Base-by-base conservation (phyloP, 2,797 vertebrate species). In the Notoglanidium macrostoma region DNA sequence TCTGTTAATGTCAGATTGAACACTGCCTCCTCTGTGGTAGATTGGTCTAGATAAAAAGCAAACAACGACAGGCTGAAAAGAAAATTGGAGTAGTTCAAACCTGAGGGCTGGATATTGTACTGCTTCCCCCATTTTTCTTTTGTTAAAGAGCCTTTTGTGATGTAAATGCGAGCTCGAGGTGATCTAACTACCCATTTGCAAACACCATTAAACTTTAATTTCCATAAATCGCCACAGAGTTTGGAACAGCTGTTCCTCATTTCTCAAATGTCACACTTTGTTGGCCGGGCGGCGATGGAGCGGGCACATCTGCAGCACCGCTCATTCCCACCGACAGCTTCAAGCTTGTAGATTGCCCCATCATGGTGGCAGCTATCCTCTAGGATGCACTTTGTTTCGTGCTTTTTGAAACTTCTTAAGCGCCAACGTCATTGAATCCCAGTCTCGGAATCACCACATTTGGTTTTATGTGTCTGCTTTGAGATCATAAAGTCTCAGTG, bases 1-100 rank as follows among this genome's bases (percentile, higher is more conserved):
- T 29, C 57, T 87, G 87, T 87, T 91, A 87, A 91, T 90, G 86
- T 89, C 65, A 83, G 46, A 35, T 3, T 80, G 63, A 77, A 63
- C 35, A 17, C 44, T 86, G 82, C 84, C 85, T 26, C 10, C 49
- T 67, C 59, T 73, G 77, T 59, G 79, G 81, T 57, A 85, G 85
- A 90, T 82, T 81, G 49, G 70, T 29, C n/a, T 4, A 59, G 61
- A 83, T 68, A 84, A 59, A 90, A 79, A 74, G 86, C 84, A 90
- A 90, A 90, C 90, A 88, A 70, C 29, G n/a, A 49, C 51, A 83
- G 44, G 61, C 84, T 35, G 76, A 87, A 87, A 76, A 78, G 84
- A 86, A 89, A 87, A 80, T 68, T 68, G 55, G 40, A 85, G 49
- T 32, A 67, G 40, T 83, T 57, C 35, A 2, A 0, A 81, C 35